Conservation (phyloP, 2,797 vertebrate genomes). For the Salmo trutta region DNA sequence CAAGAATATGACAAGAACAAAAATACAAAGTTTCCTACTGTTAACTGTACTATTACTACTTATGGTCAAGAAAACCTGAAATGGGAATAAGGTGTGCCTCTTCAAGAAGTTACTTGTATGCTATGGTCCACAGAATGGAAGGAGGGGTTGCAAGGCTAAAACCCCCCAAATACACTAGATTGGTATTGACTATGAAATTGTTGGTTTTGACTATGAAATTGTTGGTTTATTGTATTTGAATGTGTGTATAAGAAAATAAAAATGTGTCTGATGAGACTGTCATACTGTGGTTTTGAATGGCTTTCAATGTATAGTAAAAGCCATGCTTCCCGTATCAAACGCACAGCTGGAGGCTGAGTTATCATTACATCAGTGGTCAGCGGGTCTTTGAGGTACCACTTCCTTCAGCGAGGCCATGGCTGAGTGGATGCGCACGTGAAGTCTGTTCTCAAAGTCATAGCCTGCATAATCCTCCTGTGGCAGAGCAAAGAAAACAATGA, state of each 20-base stretch:
- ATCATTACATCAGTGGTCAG: conserved; percentile 14
- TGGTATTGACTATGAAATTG: conserved; percentile 21
- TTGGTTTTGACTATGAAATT: neutral
- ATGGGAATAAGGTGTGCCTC: conserved; percentile 13
- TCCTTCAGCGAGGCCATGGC: conserved; percentile 89
- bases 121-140: conserved; percentile 28
- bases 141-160: conserved; percentile 14
- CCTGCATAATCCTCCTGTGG: conserved; percentile 90
- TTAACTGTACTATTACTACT: neutral
- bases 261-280: conserved; percentile 38
- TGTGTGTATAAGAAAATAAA: conserved; percentile 46
- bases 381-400: conserved; percentile 83
- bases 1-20: conserved; percentile 28
- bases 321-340: conserved; percentile 14
- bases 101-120: conserved; percentile 21
- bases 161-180: conserved; percentile 35
- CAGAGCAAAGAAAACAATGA: neutral
- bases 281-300: conserved; percentile 36
- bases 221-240: conserved; percentile 34
- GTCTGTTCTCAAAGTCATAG: conserved; percentile 98
- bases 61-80: conserved; percentile 20
- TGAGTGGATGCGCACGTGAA: conserved; percentile 96
- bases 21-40: neutral
- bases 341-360: conserved; percentile 29
- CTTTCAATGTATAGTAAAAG: conserved; percentile 35